These are phyloP conservation scores for Gastrophysa polygoni DNA, from an alignment of 2,888 invertebrate species.

Conservation along the genomic window DNA sequence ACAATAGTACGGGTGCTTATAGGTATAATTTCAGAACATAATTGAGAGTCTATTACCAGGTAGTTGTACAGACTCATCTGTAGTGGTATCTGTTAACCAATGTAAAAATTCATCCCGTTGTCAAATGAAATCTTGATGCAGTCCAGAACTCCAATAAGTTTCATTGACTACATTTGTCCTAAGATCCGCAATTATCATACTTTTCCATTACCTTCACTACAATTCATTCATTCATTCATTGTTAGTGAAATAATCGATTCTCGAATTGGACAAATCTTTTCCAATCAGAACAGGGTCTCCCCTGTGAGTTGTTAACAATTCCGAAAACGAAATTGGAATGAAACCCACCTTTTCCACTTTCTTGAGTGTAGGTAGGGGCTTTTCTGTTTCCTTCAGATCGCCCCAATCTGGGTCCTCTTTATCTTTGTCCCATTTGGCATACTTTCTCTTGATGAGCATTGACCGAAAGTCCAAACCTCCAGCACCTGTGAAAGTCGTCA, in stretches of 20 bases:
- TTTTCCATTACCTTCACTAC: too few relatives aligned
- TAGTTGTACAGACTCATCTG: not conserved
- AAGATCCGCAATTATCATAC: too few relatives aligned
- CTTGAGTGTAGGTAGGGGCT: slow-evolving; percentile 84
- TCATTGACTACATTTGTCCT: too few relatives aligned
- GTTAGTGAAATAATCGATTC: too few relatives aligned
- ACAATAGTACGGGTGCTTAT: not conserved
- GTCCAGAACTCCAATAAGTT: too few relatives aligned
- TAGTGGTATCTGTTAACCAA: not conserved
- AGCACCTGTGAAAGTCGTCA: slow-evolving; percentile 79
- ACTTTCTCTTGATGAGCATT: slow-evolving; percentile 95
- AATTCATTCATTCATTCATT: too few relatives aligned
- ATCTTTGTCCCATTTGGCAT: slow-evolving; percentile 90
- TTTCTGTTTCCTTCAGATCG: slow-evolving; percentile 89
- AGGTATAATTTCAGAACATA: not conserved
- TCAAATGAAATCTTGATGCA: too few relatives aligned
- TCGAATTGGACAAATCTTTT: too few relatives aligned
- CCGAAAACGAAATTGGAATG: not conserved
- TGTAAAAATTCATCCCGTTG: too few relatives aligned
- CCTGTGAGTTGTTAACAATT: not conserved
- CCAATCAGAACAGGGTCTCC: too few relatives aligned
- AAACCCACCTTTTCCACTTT: slow-evolving; percentile 86
- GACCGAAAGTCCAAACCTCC: slow-evolving; percentile 99
- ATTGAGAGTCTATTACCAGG: not conserved
- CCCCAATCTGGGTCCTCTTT: slow-evolving; percentile 94